Base-by-base conservation (phyloP, 1,140 invertebrate genomes). In the Bombus affinis region DNA sequence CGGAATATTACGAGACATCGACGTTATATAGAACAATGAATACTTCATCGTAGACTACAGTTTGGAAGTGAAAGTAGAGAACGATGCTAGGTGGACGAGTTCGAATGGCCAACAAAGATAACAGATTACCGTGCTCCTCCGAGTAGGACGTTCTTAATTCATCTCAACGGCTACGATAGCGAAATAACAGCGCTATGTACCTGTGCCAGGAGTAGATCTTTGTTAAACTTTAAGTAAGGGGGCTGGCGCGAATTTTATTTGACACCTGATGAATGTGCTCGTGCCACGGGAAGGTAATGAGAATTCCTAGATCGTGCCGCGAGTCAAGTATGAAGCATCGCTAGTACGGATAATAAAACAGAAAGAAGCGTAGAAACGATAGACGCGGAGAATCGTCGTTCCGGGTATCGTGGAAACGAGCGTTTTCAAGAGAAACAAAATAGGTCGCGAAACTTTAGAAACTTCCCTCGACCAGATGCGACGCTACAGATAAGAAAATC, bases 191-290 rank as follows among this genome's bases (percentile, higher is more conserved):
- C 80, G 83, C 71, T 83, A 70, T 59, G 81, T 35, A 78, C 78
- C 68, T 65, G 47, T 57, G 37, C 59, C 76, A 57, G 44, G 71
- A 83, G 71, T 86, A 86, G 88, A 89, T 89, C 88, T 89, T 89
- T 89, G 88, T 89, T 89, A 89, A 89, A 80, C 32, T 86, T 86
- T 86, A 80, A 89, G 84, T 68, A 86, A 89, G 66, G 76, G 81
- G 72, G 78, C 70, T 37, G 35, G 47, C 76, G 85, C 66, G 88
- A 87, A 89, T 89, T 89, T 89, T 89, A 89, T 89, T 89, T 89
- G 88, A 89, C 88, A 89, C 88, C 85, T 89, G 88, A 89, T 89
- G 88, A 89, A 89, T 89, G 88, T 84, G 80, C 88, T 77, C 77
- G 85, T 68, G 76, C 85, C 81, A 66, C 77, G 85, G 39, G 81